Evolutionary conservation across 2,888 invertebrate species (phyloP).

Genomic region (Pristionchus mayeri): DNA sequence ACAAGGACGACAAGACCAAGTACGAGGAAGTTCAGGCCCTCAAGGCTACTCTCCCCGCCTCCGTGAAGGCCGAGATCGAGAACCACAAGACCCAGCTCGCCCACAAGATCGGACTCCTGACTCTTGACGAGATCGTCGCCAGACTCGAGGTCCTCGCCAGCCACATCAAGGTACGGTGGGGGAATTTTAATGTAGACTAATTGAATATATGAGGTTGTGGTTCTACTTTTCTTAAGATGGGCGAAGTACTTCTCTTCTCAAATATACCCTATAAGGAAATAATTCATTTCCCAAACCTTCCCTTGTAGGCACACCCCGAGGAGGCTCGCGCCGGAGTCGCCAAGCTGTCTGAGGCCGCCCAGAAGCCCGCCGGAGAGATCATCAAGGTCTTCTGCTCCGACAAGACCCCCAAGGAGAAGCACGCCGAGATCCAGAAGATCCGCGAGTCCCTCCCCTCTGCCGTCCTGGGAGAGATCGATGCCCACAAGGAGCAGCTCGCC

Average conservation of each 20-base stretch:
- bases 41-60: conserved; percentile 26
- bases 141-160: not conserved
- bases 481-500: conserved; percentile 42
- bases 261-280: too few relatives aligned
- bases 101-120: conserved; percentile 39
- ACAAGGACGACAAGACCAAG: conserved; percentile 38
- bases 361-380: conserved; percentile 35
- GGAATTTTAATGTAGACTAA: too few relatives aligned
- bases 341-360: conserved; percentile 37
- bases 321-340: conserved; percentile 8
- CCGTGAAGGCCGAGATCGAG: conserved; percentile 31
- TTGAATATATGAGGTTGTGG: too few relatives aligned
- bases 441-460: not conserved
- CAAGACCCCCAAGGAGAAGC: conserved; percentile 16
- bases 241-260: too few relatives aligned
- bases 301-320: not conserved
- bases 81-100: conserved; percentile 37
- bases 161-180: not conserved
- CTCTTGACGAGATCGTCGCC: conserved; percentile 5
- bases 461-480: conserved; percentile 20
- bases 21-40: conserved; percentile 11
- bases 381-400: conserved; percentile 30
- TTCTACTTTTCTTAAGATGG: too few relatives aligned
- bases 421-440: not conserved
- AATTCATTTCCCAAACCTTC: too few relatives aligned